Percentiles rank a stretch among this genome's conserved stretches.
Evolutionary conservation across 2,797 vertebrate species (phyloP).

Genomic region (Fundulus diaphanus): DNA sequence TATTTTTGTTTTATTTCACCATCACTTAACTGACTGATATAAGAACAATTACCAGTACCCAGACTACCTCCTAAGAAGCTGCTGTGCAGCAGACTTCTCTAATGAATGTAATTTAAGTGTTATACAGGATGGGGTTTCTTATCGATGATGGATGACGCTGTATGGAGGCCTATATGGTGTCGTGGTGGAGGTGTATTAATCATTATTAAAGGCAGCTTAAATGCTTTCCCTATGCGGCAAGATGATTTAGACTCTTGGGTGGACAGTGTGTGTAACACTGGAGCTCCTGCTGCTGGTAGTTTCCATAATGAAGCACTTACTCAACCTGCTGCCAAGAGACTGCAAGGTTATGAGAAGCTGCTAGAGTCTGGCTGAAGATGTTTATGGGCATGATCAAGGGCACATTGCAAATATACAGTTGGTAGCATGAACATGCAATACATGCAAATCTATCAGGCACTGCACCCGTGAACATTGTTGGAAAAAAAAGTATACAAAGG

Average conservation of each 20-base stretch:
- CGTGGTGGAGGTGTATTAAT: conserved; percentile 68
- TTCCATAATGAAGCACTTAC: conserved; percentile 73
- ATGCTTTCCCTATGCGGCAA: conserved; percentile 62
- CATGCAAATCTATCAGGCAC: too few relatives aligned
- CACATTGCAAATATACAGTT: conserved; percentile 30
- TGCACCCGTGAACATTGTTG: too few relatives aligned
- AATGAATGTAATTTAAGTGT: conserved; percentile 70
- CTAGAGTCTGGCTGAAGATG: conserved; percentile 35
- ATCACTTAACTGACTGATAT: conserved; percentile 58
- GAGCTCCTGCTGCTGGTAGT: conserved; percentile 57
- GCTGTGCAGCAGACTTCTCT: conserved; percentile 31
- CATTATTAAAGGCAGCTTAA: conserved; percentile 75
- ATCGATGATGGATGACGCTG: conserved; percentile 69
- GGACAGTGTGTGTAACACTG: conserved; percentile 57
- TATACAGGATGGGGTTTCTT: conserved; percentile 64
- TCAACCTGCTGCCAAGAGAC: conserved; percentile 62
- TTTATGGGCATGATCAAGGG: conserved; percentile 53
- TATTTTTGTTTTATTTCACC: conserved; percentile 59
- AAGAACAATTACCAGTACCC: conserved; percentile 44
- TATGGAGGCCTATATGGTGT: conserved; percentile 58
- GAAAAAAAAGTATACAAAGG: too few relatives aligned
- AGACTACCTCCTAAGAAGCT: conserved; percentile 41
- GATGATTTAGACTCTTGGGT: conserved; percentile 71
- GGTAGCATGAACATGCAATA: conserved; percentile 9
- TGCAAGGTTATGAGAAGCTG: conserved; percentile 62